phyloP scores from a whole-genome alignment of 2,113 vertebrate species.

The Laterallus jamaicensis region DNA sequence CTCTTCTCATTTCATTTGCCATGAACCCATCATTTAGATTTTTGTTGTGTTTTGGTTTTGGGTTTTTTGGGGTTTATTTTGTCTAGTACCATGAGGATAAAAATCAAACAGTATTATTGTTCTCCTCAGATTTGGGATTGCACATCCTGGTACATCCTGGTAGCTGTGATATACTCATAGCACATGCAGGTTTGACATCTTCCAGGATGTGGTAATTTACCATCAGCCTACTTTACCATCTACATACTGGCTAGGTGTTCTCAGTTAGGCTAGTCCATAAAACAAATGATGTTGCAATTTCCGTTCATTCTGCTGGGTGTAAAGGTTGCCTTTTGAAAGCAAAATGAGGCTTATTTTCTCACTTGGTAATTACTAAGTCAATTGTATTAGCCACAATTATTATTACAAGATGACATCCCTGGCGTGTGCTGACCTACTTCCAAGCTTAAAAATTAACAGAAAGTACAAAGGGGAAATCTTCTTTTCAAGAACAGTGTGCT shows the following conservation, averaged over 20 bases:
- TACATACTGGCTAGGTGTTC: background rate
- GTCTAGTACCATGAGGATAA: background rate
- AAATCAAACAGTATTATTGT: background rate
- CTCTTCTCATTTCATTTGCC: background rate
- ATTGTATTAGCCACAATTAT: background rate
- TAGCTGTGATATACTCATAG: background rate
- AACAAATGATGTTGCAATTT: background rate
- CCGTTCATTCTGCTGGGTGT: background rate
- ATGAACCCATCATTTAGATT: background rate
- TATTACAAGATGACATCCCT: background rate
- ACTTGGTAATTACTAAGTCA: background rate
- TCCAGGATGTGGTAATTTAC: background rate
- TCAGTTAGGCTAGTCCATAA: background rate
- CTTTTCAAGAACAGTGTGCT: background rate
- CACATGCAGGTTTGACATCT: background rate
- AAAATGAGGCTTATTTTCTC: background rate
- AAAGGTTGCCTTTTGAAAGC: background rate
- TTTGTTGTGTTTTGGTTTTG: background rate
- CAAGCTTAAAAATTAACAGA: background rate
- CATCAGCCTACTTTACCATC: background rate
- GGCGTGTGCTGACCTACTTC: accelerated
- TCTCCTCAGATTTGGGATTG: background rate
- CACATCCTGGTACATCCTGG: background rate
- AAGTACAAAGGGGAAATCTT: background rate
- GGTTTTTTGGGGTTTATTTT: background rate